phyloP scores from a whole-genome alignment of 2,797 vertebrate genomes.

The Halcyon leucocephala region DNA sequence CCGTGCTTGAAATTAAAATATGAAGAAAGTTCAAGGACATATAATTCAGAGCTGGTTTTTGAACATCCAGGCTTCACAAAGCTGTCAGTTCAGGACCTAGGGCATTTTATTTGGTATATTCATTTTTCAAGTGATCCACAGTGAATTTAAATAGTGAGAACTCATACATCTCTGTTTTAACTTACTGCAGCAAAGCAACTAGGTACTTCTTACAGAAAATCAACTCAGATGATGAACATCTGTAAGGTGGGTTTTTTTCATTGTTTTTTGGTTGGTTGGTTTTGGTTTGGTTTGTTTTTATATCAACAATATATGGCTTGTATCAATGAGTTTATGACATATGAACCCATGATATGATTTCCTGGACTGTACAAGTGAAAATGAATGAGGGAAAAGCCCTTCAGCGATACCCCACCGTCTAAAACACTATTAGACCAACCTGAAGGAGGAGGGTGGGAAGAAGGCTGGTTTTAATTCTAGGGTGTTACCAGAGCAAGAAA shows the following conservation, averaged over 20 bases:
- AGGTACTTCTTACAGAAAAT: not conserved
- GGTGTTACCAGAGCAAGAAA: not conserved
- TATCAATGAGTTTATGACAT: not conserved
- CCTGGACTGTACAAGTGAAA: not conserved
- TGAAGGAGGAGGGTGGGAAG: not conserved
- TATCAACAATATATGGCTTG: not conserved
- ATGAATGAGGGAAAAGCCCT: not conserved
- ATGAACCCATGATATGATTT: not conserved
- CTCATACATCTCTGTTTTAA: not conserved
- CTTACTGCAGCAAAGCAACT: not conserved
- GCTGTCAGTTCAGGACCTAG: not conserved
- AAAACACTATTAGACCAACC: not conserved
- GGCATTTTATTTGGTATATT: conserved; percentile 40
- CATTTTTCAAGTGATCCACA: not conserved
- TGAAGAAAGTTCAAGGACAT: not conserved
- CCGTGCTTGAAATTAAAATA: conserved; percentile 25
- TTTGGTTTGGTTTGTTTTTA: not conserved
- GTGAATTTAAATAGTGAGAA: conserved; percentile 33
- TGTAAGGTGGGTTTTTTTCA: not conserved
- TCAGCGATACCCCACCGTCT: not conserved
- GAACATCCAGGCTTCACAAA: conserved; percentile 15
- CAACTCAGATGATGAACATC: not conserved
- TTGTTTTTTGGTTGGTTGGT: too few relatives aligned
- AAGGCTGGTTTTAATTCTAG: not conserved
- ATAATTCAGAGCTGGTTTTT: not conserved